A percentile compares a stretch with the other conserved stretches of the same genome.
These are phyloP conservation scores for Cinclus mexicanus DNA, from an alignment of 2,113 vertebrate species.

Conservation along the genomic window DNA sequence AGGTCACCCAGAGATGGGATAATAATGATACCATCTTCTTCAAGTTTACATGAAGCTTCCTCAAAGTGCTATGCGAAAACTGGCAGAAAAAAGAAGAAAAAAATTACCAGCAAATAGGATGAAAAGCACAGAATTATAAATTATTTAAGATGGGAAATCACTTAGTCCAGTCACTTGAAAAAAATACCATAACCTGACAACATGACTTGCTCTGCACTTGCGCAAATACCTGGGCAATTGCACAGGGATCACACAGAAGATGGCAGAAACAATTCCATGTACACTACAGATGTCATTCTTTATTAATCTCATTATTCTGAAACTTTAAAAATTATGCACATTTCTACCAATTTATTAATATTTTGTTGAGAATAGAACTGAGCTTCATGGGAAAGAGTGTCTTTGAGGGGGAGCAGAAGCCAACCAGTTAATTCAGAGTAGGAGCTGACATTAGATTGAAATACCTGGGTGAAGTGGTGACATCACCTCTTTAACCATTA, in stretches of 20 bases:
- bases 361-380: not conserved
- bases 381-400: not conserved
- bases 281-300: not conserved
- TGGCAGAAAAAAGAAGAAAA: not conserved
- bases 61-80: not conserved
- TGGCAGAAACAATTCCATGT: not conserved
- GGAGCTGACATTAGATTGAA: not conserved
- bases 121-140: not conserved
- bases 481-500: not conserved
- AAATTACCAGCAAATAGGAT: not conserved
- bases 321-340: not conserved
- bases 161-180: not conserved
- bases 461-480: not conserved
- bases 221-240: not conserved
- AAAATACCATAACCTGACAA: not conserved
- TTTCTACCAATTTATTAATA: not conserved
- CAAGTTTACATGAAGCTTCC: not conserved
- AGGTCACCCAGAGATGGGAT: not conserved
- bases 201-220: not conserved
- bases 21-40: not conserved
- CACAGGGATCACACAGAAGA: fast-evolving
- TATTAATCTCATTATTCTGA: not conserved
- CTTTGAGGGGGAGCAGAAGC: not conserved
- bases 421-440: not conserved
- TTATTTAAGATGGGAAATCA: not conserved